Evolutionary conservation across 2,797 vertebrate species (phyloP).

Genomic region (Clarias laeviceps): DNA sequence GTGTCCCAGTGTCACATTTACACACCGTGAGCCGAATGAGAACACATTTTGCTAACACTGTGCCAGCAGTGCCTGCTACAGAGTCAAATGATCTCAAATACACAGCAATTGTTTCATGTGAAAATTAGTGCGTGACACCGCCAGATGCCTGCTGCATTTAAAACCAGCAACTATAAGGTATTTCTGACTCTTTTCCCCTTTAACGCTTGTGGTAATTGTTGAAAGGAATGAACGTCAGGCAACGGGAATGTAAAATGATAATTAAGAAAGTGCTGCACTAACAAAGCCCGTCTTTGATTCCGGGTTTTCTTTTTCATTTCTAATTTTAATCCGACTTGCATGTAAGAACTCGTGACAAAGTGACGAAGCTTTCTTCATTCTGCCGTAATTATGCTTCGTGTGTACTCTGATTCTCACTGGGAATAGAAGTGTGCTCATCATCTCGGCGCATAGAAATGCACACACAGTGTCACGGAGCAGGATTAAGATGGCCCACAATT

Average conservation of each 20-base stretch:
- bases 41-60: not conserved
- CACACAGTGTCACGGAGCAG: conserved; percentile 49
- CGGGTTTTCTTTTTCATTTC: conserved; percentile 17
- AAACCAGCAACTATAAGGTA: not conserved
- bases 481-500: conserved; percentile 60
- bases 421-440: conserved; percentile 47
- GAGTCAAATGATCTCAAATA: not conserved
- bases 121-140: not conserved
- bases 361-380: conserved; percentile 14
- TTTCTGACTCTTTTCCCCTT: not conserved
- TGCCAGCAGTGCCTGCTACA: not conserved
- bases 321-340: conserved; percentile 38
- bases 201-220: not conserved
- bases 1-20: conserved; percentile 22
- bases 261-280: conserved; percentile 30
- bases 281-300: conserved; percentile 12
- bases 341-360: conserved; percentile 49
- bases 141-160: conserved; percentile 7
- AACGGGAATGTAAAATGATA: conserved; percentile 15
- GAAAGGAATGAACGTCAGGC: not conserved
- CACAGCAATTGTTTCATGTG: not conserved
- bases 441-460: conserved; percentile 19
- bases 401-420: conserved; percentile 56
- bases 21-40: not conserved
- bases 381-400: conserved; percentile 45